These are phyloP conservation scores for Montipora capitata DNA, from an alignment of 92 coral and sea anemone species.

Conservation along the genomic window DNA sequence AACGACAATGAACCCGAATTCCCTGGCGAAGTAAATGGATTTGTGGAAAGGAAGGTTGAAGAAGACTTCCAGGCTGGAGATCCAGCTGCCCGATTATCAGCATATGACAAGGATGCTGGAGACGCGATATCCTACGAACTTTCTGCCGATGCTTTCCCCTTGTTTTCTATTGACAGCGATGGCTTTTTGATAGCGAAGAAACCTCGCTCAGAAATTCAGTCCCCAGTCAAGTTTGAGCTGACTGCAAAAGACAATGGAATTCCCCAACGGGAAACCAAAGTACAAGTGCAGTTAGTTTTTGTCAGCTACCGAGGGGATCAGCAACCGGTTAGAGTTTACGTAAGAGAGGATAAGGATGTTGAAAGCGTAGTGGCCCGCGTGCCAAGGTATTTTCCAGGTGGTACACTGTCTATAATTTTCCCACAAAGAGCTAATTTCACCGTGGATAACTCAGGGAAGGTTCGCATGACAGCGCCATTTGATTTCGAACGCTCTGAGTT, in stretches of 20 bases:
- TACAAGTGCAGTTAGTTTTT: constrained; percentile 78
- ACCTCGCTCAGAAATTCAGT: constrained; percentile 68
- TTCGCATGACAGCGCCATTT: constrained; percentile 64
- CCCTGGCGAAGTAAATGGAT: constrained; percentile 78
- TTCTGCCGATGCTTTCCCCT: constrained; percentile 55
- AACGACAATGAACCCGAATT: constrained; percentile 92
- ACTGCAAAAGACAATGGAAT: constrained; percentile 79
- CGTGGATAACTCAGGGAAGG: constrained; percentile 79
- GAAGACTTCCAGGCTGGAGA: constrained; percentile 84
- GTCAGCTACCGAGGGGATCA: constrained; percentile 90
- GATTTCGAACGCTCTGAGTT: constrained; percentile 88
- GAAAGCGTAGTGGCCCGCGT: constrained; percentile 83
- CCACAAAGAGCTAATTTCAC: constrained; percentile 88
- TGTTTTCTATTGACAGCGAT: constrained; percentile 71
- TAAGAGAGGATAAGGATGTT: constrained; percentile 81
- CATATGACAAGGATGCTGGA: constrained; percentile 81
- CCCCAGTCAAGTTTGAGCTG: constrained; percentile 71
- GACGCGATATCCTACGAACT: constrained; percentile 70
- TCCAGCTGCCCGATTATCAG: constrained; percentile 80
- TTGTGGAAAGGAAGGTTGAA: constrained; percentile 86
- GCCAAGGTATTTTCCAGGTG: constrained; percentile 91
- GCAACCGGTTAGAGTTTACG: constrained; percentile 92
- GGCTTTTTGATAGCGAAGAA: constrained; percentile 83
- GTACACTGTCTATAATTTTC: constrained; percentile 81
- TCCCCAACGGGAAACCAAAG: constrained; percentile 69